Evolutionary conservation across 2,888 invertebrate species (phyloP), one percentile per base, ranked within the genome.

Genomic region (Apocheima hispidaria): DNA sequence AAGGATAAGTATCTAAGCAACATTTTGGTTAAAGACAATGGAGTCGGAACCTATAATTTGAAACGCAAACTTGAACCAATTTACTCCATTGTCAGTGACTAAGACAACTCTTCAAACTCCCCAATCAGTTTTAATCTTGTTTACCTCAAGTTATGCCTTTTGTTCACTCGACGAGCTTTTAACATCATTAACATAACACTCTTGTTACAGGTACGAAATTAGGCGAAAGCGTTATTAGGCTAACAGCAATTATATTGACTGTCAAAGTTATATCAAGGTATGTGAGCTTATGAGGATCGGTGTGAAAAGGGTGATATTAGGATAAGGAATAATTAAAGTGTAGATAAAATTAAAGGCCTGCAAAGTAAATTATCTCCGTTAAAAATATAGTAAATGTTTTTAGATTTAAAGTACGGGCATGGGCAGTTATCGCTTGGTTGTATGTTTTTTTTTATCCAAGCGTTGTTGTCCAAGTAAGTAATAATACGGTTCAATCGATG

Each of bases 211-310:
- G 88, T 83, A 78, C 75, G 72, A 79, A 73, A 61, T 65, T 77
- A 67, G 75, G 69, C 36, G 71, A 64, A 51, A 72, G 78, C 69
- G 64, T 71, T 58, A 71, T 70, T 59, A 57, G 76, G 63, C 69
- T 83, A 72, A 65, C 84, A 77, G 63, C 75, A 68, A 70, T 82
- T 64, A 68, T 78, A 73, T 80, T 84, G 83, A 84, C 80, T 75
- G 72, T 81, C 62, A 79, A 72, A 71, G 71, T 79, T 81, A 82
- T 90, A 78, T 82, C 81, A 77, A 83, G 77, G 75, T 81, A 77
- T 69, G 74, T 73, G 86, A 90, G 90, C 87, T 92, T 92, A 92
- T 92, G 91, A 92, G 89, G 80, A 81, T 81, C 59, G 78, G 77
- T 82, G 73, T 82, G 71, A 78, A 79, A 71, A 78, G 81, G 16